Conservation (phyloP, 2,797 vertebrate genomes). For the Octomys mimax region DNA sequence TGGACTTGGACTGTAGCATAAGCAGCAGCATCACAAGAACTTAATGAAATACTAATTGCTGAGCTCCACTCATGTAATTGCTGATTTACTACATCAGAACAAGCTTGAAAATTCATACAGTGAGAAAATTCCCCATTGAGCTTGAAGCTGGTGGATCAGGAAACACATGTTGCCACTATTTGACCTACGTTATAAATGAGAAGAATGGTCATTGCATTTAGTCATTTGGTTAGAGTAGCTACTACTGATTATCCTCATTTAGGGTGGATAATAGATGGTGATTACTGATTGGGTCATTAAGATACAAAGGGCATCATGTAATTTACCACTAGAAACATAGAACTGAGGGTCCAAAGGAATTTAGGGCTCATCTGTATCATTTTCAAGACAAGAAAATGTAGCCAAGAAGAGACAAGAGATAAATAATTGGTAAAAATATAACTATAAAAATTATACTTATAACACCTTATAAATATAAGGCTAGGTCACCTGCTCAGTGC, state of each 20-base stretch:
- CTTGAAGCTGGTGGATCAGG: background rate
- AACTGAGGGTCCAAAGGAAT: slow-evolving; percentile 72
- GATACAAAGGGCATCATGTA: slow-evolving; percentile 64
- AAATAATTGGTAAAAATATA: slow-evolving; percentile 66
- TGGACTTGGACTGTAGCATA: background rate
- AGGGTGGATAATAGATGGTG: slow-evolving; percentile 31
- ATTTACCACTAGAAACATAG: slow-evolving; percentile 75
- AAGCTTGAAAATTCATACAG: background rate
- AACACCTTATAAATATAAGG: slow-evolving; percentile 8
- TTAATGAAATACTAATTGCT: background rate
- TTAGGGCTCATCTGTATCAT: slow-evolving; percentile 73
- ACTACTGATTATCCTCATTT: slow-evolving; percentile 59
- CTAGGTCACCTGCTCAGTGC: background rate
- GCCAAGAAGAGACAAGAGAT: slow-evolving; percentile 54
- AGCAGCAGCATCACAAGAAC: background rate
- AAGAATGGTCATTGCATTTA: background rate
- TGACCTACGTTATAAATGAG: slow-evolving; percentile 5
- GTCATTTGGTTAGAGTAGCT: slow-evolving; percentile 44
- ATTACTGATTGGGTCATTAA: slow-evolving; percentile 63
- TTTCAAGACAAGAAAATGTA: slow-evolving; percentile 76
- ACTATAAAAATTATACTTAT: slow-evolving; percentile 54
- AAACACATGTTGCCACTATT: slow-evolving; percentile 29
- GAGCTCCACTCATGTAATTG: background rate
- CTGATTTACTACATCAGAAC: slow-evolving; percentile 27
- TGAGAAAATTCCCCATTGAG: slow-evolving; percentile 16